Conservation (phyloP, 2,888 invertebrate species). For the Noctua fimbriata region DNA sequence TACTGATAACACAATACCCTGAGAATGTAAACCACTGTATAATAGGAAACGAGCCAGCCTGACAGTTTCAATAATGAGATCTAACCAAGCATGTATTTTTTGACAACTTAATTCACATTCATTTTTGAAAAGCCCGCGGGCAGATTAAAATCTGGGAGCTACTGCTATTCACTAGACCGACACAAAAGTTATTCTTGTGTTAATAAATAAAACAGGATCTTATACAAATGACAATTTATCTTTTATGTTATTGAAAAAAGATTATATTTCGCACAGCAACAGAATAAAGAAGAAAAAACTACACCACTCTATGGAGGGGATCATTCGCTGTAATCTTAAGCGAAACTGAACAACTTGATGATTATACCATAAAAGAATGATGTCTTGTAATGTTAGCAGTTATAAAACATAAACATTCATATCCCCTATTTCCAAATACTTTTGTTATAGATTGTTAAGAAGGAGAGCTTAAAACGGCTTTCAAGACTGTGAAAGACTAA, state of each 20-base stretch:
- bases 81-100: neutral
- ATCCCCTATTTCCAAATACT: neutral
- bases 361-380: neutral
- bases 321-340: neutral
- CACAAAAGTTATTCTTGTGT: conserved; percentile 3
- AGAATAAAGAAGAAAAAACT: neutral
- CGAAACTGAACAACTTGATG: neutral
- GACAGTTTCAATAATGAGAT: conserved; percentile 4
- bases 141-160: neutral
- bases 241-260: neutral
- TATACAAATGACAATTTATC: neutral
- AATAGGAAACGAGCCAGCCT: neutral
- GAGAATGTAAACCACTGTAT: neutral
- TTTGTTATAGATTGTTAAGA: neutral
- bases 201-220: conserved; percentile 13
- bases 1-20: neutral
- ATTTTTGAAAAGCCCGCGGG: neutral
- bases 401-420: neutral
- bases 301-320: too few species aligned
- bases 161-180: neutral
- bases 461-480: neutral
- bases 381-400: neutral
- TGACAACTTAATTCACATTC: neutral
- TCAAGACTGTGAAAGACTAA: neutral
- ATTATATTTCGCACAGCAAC: conserved; percentile 1